Evolutionary conservation across 2,888 invertebrate genomes (phyloP), one percentile per base, ranked within the genome.

Genomic region (Melangyna quadrimaculata): DNA sequence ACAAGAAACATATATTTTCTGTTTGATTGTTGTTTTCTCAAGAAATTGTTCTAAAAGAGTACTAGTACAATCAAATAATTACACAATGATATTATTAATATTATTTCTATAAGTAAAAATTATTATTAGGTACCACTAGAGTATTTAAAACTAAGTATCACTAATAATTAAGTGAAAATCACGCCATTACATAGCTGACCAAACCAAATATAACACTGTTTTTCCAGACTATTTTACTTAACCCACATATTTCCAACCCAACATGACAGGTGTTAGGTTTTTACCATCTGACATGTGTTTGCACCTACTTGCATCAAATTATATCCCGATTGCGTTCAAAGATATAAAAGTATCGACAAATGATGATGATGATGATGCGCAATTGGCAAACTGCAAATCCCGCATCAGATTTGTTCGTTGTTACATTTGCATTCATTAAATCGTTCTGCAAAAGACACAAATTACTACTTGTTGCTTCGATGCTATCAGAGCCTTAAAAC

Each of bases 331-430:
- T 35, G 14, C 45, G 24, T 61, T 29, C 51, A 61, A 29, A 17
- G 61, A 61, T 17, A 48, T 17, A 35, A 19, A 57, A 57, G 12
- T 53, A 73, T 69, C 61, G 80, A 70, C 55, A 74, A 53, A 71
- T 65, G 53, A n/a, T n/a, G n/a, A n/a, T n/a, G n/a, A n/a, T n/a
- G n/a, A n/a, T n/a, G n/a, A 65, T 40, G 43, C 27, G 40, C 40
- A 17, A 65, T 43, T 80, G 80, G 75, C 55, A 80, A 81, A 77
- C 77, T 77, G 53, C 59, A 78, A 67, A 43, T 55, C 48, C 24
- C 61, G 51, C 29, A n/a, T n/a, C n/a, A 57, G 19, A 57, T 32
- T 43, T 51, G 40, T 72, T 40, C 9, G 35, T 17, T 40, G 35
- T 17, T 40, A 48, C 45, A 81, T 73, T 72, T 73, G 48, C 65